Base-by-base conservation (phyloP, 2,888 invertebrate genomes). In the Microctonus aethiopoides region DNA sequence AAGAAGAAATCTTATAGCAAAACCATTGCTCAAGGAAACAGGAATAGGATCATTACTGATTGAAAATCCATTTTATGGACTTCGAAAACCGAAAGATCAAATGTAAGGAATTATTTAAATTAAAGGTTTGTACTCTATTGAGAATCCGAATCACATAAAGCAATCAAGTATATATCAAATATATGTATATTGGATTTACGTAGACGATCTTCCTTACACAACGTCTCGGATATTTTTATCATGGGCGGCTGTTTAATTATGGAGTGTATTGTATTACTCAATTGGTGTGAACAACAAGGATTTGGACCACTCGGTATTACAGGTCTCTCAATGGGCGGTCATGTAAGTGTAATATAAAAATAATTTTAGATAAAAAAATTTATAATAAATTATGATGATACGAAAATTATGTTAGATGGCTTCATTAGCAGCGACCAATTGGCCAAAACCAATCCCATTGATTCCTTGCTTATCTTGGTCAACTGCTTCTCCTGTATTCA, bases 391-490 rank as follows among this genome's bases (percentile, higher is more conserved):
- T 56, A 16, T 60, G 16, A 51, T 11, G 3, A 32, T 64, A 13
- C 41, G 57, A 29, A 63, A 26, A 2, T 46, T n/a, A 79, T 80
- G 83, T 63, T 87, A 98, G 97, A 99, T 98, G 98, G 98, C 99
- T 74, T 97, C 97, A 6, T 89, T 99, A 77, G 97, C 98, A 75
- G 98, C 98, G 13, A 94, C 96, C 11, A 97, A 94, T 87, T 98
- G 97, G 95, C 95, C 95, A 26, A 95, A 97, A 83, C 99, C 99
- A 7, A 87, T 99, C 76, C 94, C 96, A 3, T 88, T 99, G 71
- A 94, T 98, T 22, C 99, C 99, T 56, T 99, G 98, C 84, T 89
- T 99, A 36, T 98, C 98, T 0, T 98, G 98, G 97, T 96, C 97
- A 2, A 97, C 98, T 9, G 99, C 99, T 10, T 95, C 98, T 0